Conservation (phyloP, 1,140 invertebrate genomes). For the Apis florea region DNA sequence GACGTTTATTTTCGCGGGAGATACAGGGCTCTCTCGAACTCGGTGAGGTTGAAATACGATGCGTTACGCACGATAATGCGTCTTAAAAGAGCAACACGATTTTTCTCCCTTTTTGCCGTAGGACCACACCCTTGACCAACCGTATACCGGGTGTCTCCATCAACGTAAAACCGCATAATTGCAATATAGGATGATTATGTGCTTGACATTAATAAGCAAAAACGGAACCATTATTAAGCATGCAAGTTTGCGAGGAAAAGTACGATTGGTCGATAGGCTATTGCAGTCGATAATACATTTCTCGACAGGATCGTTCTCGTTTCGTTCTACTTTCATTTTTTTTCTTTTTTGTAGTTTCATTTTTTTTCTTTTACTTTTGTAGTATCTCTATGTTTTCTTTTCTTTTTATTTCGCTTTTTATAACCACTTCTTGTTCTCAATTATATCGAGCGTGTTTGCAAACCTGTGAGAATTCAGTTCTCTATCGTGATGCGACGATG, state of each 20-base stretch:
- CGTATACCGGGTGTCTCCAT: constrained; percentile 38
- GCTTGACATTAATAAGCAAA: constrained; percentile 14
- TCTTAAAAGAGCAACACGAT: constrained; percentile 38
- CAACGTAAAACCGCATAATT: constrained; percentile 17
- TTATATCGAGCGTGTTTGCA: constrained; percentile 5
- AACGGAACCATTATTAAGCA: constrained; percentile 29
- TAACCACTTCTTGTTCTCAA: constrained; percentile 1
- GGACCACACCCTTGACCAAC: constrained; percentile 34
- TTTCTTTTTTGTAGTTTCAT: background rate
- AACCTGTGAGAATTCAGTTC: background rate
- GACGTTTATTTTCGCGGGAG: constrained; percentile 43
- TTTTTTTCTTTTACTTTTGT: background rate
- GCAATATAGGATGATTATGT: constrained; percentile 10
- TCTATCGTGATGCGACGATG: background rate
- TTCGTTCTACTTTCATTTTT: background rate
- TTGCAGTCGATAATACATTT: constrained; percentile 16
- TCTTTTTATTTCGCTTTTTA: background rate
- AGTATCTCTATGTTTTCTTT: background rate
- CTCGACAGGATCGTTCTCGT: background rate
- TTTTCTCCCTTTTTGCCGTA: constrained; percentile 22
- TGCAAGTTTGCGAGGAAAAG: constrained; percentile 20
- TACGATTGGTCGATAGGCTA: constrained; percentile 19
- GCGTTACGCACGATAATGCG: constrained; percentile 49
- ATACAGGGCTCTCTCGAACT: constrained; percentile 13
- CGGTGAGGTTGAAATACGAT: constrained; percentile 38